These are phyloP conservation scores for Sabellastarte sp. DNA, from an alignment of 2,888 invertebrate species.

Conservation along the genomic window DNA sequence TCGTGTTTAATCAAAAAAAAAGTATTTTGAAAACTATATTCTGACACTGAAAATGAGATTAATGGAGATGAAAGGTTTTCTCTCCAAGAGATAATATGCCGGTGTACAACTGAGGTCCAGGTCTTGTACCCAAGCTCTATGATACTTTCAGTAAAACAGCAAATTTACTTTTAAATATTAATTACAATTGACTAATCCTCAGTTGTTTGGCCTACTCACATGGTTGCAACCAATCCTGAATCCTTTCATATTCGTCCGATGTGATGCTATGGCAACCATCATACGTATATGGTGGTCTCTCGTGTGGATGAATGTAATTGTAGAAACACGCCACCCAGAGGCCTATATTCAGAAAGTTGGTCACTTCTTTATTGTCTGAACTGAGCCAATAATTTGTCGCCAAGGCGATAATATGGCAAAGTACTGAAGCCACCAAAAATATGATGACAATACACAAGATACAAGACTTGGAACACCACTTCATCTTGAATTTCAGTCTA, in stretches of 20 bases:
- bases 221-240: conserved; percentile 33
- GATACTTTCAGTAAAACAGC: no score
- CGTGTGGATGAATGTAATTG: conserved; percentile 30
- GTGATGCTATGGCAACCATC: conserved; percentile 29
- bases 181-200: no score
- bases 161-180: no score
- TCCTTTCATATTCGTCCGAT: conserved; percentile 26
- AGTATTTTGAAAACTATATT: no score
- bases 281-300: conserved; percentile 18
- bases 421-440: conserved; percentile 21
- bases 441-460: conserved; percentile 22
- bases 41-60: no score
- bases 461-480: no score
- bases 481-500: no score
- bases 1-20: no score
- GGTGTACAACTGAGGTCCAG: no score
- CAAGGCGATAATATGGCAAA: conserved; percentile 32
- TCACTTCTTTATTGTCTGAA: conserved; percentile 11
- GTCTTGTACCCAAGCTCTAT: no score
- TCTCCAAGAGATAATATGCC: no score
- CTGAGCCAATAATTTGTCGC: conserved; percentile 28
- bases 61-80: no score
- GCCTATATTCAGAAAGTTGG: conserved; percentile 32
- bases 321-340: conserved; percentile 33
- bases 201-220: conserved; percentile 22